Percentiles rank a stretch among this genome's conserved stretches.
Conservation (phyloP, 2,888 invertebrate species). For the Diogma glabrata region DNA sequence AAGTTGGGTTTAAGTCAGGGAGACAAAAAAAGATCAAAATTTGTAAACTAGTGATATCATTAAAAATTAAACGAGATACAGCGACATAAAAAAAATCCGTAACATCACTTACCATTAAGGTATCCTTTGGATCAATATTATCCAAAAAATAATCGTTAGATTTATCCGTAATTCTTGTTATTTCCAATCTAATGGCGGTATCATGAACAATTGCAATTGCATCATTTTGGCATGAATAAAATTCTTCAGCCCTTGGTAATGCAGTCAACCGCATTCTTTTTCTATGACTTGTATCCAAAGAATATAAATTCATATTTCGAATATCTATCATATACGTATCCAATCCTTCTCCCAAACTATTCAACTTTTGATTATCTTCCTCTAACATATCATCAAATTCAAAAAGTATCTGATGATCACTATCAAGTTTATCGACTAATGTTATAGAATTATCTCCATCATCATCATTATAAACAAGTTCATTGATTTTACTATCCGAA, state of each 20-base stretch:
- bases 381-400: constrained; percentile 6
- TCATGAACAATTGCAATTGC: constrained; percentile 85
- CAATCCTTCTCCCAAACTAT: constrained; percentile 4
- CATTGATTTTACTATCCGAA: constrained; percentile 2
- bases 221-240: constrained; percentile 60
- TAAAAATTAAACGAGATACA: background rate
- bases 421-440: background rate
- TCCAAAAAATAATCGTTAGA: constrained; percentile 3
- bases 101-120: background rate
- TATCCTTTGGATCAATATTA: background rate
- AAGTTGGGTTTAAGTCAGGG: too few species aligned
- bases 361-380: too few species aligned
- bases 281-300: constrained; percentile 49
- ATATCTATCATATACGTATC: constrained; percentile 55
- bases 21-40: too few species aligned
- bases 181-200: constrained; percentile 63
- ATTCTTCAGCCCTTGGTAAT: constrained; percentile 47
- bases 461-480: constrained; percentile 9
- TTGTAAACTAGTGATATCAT: too few species aligned
- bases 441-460: constrained; percentile 11
- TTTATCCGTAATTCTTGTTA: constrained; percentile 37
- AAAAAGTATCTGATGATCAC: background rate
- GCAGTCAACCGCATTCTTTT: constrained; percentile 30
- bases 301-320: constrained; percentile 78
- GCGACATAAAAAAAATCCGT: too few species aligned